A percentile compares a stretch with the other conserved stretches of the same genome.
Conservation (phyloP, 2,113 vertebrate species). For the western clawed frog (Xenopus tropicalis) region UCB_Xtro_10.0 CM004452.2:49782501-49783000, state of each 20-base stretch:
- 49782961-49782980: too few relatives aligned
- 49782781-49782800: background rate
- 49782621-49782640: too few relatives aligned
- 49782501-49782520: too few relatives aligned
- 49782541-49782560: too few relatives aligned
- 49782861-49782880: slow-evolving; percentile 6
- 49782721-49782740: background rate
- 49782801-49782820: slow-evolving; percentile 38
- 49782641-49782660: too few relatives aligned
- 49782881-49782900: background rate
- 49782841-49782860: background rate
- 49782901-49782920: background rate
- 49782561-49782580: too few relatives aligned
- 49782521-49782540: too few relatives aligned
- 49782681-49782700: background rate
- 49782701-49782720: background rate
- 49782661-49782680: too few relatives aligned
- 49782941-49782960: too few relatives aligned
- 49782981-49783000: too few relatives aligned
- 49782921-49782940: background rate
- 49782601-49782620: too few relatives aligned
- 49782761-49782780: slow-evolving; percentile 6
- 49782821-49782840: slow-evolving; percentile 36
- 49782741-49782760: slow-evolving; percentile 15
- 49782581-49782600: too few relatives aligned